Percentiles rank a stretch among this genome's conserved stretches.
These are phyloP conservation scores for Mythimna albipuncta DNA, from an alignment of 2,888 invertebrate species.

Conservation along the genomic window DNA sequence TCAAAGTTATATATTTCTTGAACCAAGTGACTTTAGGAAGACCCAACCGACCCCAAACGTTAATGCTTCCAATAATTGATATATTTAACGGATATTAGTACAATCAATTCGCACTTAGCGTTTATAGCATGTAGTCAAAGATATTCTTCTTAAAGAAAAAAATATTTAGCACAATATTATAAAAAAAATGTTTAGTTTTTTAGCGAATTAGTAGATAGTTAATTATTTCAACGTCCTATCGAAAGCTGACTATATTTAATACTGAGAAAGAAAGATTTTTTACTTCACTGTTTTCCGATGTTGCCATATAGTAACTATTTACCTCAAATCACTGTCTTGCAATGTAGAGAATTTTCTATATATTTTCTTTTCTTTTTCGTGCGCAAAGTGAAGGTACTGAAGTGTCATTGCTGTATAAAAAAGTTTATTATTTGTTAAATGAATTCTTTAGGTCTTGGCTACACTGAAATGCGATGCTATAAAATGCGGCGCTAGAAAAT, in stretches of 20 bases:
- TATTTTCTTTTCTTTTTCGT: slow-evolving; percentile 52
- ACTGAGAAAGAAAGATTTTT: slow-evolving; percentile 55
- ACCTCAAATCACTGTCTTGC: slow-evolving; percentile 82
- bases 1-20: slow-evolving; percentile 4
- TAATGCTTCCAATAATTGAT: slow-evolving; percentile 77
- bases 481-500: slow-evolving; percentile 28
- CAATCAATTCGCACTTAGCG: slow-evolving; percentile 83
- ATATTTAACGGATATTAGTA: slow-evolving; percentile 80
- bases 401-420: slow-evolving; percentile 49
- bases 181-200: slow-evolving; percentile 67
- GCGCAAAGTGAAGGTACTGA: slow-evolving; percentile 53
- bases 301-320: slow-evolving; percentile 89
- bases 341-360: slow-evolving; percentile 57
- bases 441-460: slow-evolving; percentile 58
- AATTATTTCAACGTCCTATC: slow-evolving; percentile 69
- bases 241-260: slow-evolving; percentile 63
- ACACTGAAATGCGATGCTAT: slow-evolving; percentile 55
- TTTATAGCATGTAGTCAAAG: slow-evolving; percentile 72
- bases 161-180: slow-evolving; percentile 78
- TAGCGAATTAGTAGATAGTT: slow-evolving; percentile 79
- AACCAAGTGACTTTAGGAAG: slow-evolving; percentile 25
- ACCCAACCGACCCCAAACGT: slow-evolving; percentile 72
- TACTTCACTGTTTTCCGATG: slow-evolving; percentile 78
- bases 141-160: slow-evolving; percentile 71
- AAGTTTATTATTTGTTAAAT: slow-evolving; percentile 62